Evolutionary conservation across 2,888 invertebrate species (phyloP).

Genomic region (Stramonita haemastoma): DNA sequence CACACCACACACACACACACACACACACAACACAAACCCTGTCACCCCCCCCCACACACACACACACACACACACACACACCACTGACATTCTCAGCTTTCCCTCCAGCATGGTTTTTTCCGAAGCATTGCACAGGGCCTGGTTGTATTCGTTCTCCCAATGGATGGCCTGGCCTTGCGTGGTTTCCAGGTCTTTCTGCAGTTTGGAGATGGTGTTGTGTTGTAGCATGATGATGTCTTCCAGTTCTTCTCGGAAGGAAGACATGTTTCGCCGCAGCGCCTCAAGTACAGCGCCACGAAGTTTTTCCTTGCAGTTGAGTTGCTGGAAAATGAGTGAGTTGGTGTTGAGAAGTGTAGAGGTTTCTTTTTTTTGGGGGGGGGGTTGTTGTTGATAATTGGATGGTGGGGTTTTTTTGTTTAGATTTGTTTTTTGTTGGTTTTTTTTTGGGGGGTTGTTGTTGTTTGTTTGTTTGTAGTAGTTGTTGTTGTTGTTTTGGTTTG

Average conservation of each 20-base stretch:
- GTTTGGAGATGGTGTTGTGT: slow-evolving; percentile 39
- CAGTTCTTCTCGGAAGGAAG: slow-evolving; percentile 9
- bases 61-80: too few relatives aligned
- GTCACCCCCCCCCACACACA: too few relatives aligned
- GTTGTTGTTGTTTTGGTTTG: background rate
- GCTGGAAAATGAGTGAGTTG: slow-evolving; percentile 1
- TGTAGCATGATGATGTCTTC: slow-evolving; percentile 37
- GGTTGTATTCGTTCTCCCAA: slow-evolving; percentile 36
- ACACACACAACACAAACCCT: too few relatives aligned
- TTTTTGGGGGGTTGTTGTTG: background rate
- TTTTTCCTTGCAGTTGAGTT: slow-evolving; percentile 19
- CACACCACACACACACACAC: too few relatives aligned
- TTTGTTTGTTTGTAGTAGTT: background rate
- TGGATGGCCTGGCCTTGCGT: slow-evolving; percentile 16
- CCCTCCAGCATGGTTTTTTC: slow-evolving; percentile 28
- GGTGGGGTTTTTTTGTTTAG: too few relatives aligned
- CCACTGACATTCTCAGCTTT: slow-evolving; percentile 22
- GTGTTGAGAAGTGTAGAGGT: too few relatives aligned
- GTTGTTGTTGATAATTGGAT: too few relatives aligned
- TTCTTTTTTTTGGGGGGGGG: too few relatives aligned
- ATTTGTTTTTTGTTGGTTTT: background rate
- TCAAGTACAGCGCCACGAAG: slow-evolving; percentile 14
- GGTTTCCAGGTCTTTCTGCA: slow-evolving; percentile 32
- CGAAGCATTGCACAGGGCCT: slow-evolving; percentile 4
- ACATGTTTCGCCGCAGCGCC: slow-evolving; percentile 30